Percentiles rank a stretch among this genome's conserved stretches.
These are phyloP conservation scores for Drosophila emarginata DNA, from an alignment of 2,888 invertebrate genomes.

Conservation along the genomic window DNA sequence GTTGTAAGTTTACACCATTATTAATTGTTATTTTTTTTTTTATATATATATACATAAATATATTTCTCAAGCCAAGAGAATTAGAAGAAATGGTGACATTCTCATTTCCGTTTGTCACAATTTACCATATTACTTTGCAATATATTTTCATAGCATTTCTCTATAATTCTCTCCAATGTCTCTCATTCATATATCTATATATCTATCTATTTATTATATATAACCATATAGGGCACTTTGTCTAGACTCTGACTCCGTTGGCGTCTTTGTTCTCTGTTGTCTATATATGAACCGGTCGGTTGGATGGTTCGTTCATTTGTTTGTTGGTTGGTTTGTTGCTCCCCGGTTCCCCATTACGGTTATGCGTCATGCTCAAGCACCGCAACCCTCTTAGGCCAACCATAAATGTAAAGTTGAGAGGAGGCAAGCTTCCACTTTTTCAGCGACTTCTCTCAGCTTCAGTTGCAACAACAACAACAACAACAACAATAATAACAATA, in stretches of 20 bases:
- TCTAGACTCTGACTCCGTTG: constrained; percentile 57
- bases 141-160: not conserved
- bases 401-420: no score
- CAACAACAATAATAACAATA: constrained; percentile 10
- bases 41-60: not conserved
- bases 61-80: not conserved
- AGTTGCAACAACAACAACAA: constrained; percentile 38
- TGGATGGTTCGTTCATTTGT: not conserved
- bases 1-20: not conserved
- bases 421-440: no score
- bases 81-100: not conserved
- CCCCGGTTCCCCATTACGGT: constrained; percentile 3
- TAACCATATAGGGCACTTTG: constrained; percentile 57
- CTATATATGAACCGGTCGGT: constrained; percentile 39
- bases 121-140: not conserved
- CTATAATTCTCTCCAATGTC: constrained; percentile 1
- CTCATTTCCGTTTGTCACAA: constrained; percentile 9
- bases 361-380: constrained; percentile 32
- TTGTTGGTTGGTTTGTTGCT: not conserved
- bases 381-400: not conserved
- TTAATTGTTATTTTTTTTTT: not conserved
- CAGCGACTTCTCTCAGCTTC: constrained; percentile 22
- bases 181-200: constrained; percentile 9
- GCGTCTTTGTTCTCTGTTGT: constrained; percentile 63
- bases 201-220: constrained; percentile 8